Conservation (phyloP, 1,140 invertebrate genomes). For the Steinernema feltiae region DNA sequence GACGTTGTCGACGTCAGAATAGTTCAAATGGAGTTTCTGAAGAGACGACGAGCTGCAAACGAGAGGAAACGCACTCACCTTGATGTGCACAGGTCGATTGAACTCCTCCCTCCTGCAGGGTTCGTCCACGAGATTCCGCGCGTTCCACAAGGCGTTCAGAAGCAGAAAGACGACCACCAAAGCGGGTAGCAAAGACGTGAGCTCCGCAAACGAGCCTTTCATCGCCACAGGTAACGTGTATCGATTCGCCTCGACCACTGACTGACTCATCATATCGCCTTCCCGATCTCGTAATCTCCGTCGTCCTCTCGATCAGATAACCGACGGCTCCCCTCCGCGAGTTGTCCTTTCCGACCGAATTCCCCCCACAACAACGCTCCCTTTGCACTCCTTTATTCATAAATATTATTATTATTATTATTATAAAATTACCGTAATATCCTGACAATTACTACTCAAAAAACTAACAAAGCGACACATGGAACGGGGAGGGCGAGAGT, state of each 20-base stretch:
- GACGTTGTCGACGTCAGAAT: not conserved
- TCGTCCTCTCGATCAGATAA: too few species aligned
- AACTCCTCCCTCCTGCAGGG: not conserved
- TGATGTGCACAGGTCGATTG: not conserved
- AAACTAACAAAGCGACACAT: not conserved
- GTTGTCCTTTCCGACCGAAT: too few species aligned
- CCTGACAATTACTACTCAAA: not conserved
- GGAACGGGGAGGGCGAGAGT: not conserved
- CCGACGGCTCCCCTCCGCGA: too few species aligned
- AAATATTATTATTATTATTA: too few species aligned
- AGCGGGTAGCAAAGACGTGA: not conserved
- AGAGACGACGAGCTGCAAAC: not conserved
- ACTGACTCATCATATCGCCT: too few species aligned
- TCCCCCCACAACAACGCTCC: too few species aligned
- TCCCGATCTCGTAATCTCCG: too few species aligned
- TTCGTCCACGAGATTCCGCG: not conserved
- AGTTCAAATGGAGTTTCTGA: not conserved
- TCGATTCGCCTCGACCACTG: too few species aligned
- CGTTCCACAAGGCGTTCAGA: not conserved
- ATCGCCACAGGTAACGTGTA: too few species aligned
- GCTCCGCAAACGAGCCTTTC: too few species aligned
- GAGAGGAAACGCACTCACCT: not conserved
- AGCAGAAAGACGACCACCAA: not conserved
- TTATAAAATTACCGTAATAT: too few species aligned
- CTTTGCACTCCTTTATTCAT: too few species aligned